These are phyloP conservation scores for Epinotia brunnichana DNA, from an alignment of 2,888 invertebrate species.

Conservation along the genomic window DNA sequence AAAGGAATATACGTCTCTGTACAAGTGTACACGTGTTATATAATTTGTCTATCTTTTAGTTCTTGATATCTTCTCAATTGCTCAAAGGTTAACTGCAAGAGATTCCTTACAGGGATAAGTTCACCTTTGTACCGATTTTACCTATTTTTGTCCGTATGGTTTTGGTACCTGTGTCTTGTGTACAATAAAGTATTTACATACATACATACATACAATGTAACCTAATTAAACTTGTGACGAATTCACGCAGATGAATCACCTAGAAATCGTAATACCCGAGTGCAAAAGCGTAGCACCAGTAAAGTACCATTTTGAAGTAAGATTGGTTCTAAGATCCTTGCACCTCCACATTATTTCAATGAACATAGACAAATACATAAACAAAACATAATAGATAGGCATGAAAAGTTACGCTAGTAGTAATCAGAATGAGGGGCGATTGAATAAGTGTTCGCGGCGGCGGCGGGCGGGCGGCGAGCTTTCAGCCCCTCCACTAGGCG, in stretches of 20 bases:
- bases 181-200: no score
- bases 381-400: neutral
- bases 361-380: neutral
- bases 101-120: no score
- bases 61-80: no score
- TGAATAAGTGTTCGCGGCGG: slow-evolving; percentile 2
- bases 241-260: slow-evolving; percentile 10
- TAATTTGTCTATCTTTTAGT: no score
- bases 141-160: no score
- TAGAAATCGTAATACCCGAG: slow-evolving; percentile 1
- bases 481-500: slow-evolving; percentile 63
- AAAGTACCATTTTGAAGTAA: neutral
- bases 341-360: neutral
- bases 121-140: no score
- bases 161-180: no score
- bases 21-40: no score
- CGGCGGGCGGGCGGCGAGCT: slow-evolving; percentile 73
- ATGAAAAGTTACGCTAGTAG: slow-evolving; percentile 7
- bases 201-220: slow-evolving; percentile 20
- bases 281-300: neutral
- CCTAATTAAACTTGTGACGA: slow-evolving; percentile 32
- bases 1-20: no score
- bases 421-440: slow-evolving; percentile 27
- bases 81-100: no score
- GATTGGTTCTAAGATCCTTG: neutral